Percentiles rank a stretch among this genome's conserved stretches.
These are phyloP conservation scores for Pseudolaguvia tuberculata DNA, from an alignment of 2,113 vertebrate genomes.

Conservation along the genomic window DNA sequence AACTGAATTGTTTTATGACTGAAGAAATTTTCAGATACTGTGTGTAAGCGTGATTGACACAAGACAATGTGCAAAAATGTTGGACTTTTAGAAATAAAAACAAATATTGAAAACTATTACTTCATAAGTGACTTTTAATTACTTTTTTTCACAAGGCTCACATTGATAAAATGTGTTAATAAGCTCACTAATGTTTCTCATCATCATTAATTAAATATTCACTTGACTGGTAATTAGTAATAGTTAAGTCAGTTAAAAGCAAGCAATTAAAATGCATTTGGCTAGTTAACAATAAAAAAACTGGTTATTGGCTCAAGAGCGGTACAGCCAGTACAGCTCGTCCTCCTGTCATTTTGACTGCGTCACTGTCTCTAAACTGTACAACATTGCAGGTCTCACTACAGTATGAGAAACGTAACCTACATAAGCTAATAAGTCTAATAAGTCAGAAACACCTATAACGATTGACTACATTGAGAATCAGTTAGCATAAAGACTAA, in stretches of 20 bases:
- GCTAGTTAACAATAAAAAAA: background rate
- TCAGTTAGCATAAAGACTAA: background rate
- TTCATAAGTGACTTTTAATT: background rate
- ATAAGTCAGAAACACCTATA: background rate
- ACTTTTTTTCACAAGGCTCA: slow-evolving; percentile 3
- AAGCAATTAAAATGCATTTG: background rate
- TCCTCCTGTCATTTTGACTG: too few species aligned
- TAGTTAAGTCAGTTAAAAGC: background rate
- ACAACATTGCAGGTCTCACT: too few species aligned
- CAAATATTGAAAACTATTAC: background rate
- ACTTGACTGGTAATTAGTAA: background rate
- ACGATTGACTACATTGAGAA: background rate
- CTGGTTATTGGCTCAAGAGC: background rate
- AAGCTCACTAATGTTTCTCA: background rate
- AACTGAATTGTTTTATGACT: too few species aligned
- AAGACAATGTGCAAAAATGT: slow-evolving; percentile 3
- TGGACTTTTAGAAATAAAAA: background rate
- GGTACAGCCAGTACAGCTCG: too few species aligned
- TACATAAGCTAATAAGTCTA: background rate
- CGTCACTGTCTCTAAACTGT: too few species aligned
- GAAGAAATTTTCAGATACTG: too few species aligned
- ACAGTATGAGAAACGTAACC: too few species aligned
- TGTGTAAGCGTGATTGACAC: background rate
- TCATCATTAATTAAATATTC: too few species aligned
- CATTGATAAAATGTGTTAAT: too few species aligned